A percentile compares a stretch with the other conserved stretches of the same genome.
Evolutionary conservation across 2,113 vertebrate species (phyloP).

Genomic region (Electrona antarctica): DNA sequence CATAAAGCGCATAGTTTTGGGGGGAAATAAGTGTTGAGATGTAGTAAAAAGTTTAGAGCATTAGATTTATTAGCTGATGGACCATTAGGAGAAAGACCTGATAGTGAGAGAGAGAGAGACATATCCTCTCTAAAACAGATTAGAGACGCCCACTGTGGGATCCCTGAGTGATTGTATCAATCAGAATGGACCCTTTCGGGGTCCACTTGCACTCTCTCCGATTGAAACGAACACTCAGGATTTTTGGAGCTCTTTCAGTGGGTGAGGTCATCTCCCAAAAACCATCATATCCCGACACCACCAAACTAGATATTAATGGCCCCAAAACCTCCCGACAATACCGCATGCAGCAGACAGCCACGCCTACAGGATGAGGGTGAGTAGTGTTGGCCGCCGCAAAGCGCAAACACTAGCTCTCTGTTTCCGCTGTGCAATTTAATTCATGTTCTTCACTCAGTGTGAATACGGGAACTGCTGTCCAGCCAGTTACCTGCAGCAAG

Average conservation of each 20-base stretch:
- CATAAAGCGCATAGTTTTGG: conserved; percentile 76
- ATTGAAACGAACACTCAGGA: too few species aligned
- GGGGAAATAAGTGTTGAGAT: conserved; percentile 60
- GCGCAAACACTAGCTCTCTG: too few species aligned
- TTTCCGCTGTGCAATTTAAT: too few species aligned
- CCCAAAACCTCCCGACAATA: background rate
- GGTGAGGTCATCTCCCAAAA: conserved; percentile 76
- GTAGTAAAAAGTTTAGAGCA: conserved; percentile 78
- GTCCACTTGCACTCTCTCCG: too few species aligned
- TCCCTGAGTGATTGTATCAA: too few species aligned
- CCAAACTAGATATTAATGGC: conserved; percentile 45
- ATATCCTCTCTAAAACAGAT: conserved; percentile 80
- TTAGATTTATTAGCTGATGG: conserved; percentile 79
- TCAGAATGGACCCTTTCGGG: too few species aligned
- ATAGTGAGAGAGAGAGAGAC: conserved; percentile 64
- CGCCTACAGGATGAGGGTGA: too few species aligned
- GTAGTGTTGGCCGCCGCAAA: too few species aligned
- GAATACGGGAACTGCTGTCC: too few species aligned
- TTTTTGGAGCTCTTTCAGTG: conserved; percentile 57
- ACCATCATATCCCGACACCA: conserved; percentile 30
- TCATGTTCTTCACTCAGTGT: too few species aligned
- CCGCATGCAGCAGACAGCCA: too few species aligned
- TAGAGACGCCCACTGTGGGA: conserved; percentile 63
- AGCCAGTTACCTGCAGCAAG: too few species aligned
- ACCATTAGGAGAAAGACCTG: conserved; percentile 69